Base-by-base conservation (phyloP, 2,888 invertebrate genomes). In the Altica lythri region DNA sequence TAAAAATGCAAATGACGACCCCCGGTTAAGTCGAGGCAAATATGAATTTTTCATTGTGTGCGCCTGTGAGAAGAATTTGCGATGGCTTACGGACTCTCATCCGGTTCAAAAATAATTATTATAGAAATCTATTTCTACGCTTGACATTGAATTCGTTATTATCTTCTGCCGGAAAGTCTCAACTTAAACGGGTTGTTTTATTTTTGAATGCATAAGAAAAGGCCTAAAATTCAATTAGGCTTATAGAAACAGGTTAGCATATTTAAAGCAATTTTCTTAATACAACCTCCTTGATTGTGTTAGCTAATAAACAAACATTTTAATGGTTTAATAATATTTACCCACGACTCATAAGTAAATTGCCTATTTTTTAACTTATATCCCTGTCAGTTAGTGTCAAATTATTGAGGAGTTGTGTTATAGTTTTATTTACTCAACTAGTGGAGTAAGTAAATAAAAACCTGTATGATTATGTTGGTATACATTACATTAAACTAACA, bases 1-100 rank as follows among this genome's bases (percentile, higher is more conserved):
- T 67, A 66, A 67, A 67, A 67, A 67, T 67, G 65, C 64, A 67
- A 67, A 67, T 67, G 61, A 60, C 57, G 63, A 65, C 63, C 65
- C 65, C n/a, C 64, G 63, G 66, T 65, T 67, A 66, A 65, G 61
- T 60, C 61, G 61, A 65, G 63, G 61, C 64, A 63, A 67, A 66
- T 63, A 66, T 67, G 64, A 65, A 66, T 65, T 67, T 67, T 67
- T 66, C 65, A 67, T 67, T 62, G 60, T 67, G 57, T 34, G 48
- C 46, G 45, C 35, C 32, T 52, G 51, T 38, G 44, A 40, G 46
- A 38, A 43, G 56, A 58, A 53, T 56, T 56, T 45, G 45, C 40
- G 40, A 19, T 49, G 46, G 42, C 52, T 59, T 53, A 51, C 19
- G 16, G 44, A 40, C 40, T 49, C 40, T 49, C 40, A 42, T 40